phyloP scores from a whole-genome alignment of 2,888 invertebrate species.

The Agrypnus murinus region DNA sequence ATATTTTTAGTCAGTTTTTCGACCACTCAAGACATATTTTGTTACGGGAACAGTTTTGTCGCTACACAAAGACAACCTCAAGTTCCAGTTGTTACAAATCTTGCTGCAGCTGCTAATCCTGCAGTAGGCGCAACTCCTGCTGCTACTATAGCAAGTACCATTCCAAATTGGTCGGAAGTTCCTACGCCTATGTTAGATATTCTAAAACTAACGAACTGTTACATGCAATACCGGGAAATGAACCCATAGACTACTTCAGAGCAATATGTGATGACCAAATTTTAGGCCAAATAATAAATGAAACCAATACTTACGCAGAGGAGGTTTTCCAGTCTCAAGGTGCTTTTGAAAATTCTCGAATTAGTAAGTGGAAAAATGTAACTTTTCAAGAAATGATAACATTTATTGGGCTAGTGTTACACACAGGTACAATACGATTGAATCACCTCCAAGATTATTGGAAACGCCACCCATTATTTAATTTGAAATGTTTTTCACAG shows the following conservation, averaged over 20 bases:
- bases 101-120: no score
- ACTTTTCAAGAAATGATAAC: conserved; percentile 55
- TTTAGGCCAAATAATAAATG: conserved; percentile 23
- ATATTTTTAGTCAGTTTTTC: no score
- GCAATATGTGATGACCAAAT: conserved; percentile 22
- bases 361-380: conserved; percentile 57
- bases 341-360: conserved; percentile 46
- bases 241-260: conserved; percentile 33
- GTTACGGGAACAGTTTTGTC: no score
- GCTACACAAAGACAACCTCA: no score
- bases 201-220: conserved; percentile 2
- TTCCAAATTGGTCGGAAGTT: no score
- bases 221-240: not conserved
- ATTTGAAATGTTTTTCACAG: conserved; percentile 59
- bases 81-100: no score
- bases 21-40: no score
- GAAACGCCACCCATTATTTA: conserved; percentile 62
- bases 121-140: no score
- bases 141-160: no score
- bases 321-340: conserved; percentile 37
- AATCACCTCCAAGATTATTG: conserved; percentile 63
- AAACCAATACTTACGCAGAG: conserved; percentile 33
- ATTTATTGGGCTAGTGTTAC: conserved; percentile 63
- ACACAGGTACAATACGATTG: conserved; percentile 62
- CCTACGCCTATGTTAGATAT: no score